These are phyloP conservation scores for Spilogale gracilis DNA, from an alignment of 2,113 vertebrate genomes.

Conservation along the genomic window DNA sequence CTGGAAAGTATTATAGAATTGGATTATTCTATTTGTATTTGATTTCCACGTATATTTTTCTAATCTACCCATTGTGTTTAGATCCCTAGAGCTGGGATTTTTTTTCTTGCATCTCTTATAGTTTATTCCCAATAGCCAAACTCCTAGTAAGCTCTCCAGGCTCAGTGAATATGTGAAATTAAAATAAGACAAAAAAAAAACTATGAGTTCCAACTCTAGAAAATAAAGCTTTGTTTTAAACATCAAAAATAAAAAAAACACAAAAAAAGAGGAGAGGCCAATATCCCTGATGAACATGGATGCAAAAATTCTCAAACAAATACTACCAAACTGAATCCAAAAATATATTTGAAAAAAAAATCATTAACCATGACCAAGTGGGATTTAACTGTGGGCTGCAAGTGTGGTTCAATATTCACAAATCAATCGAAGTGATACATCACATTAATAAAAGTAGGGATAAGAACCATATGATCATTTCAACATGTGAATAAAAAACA, in stretches of 20 bases:
- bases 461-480: not conserved
- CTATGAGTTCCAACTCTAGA: not conserved
- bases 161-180: not conserved
- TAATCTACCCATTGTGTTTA: slow-evolving; percentile 17
- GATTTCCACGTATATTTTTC: slow-evolving; percentile 56
- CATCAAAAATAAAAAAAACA: not conserved
- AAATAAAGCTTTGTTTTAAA: slow-evolving; percentile 28
- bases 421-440: not conserved
- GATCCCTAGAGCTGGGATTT: not conserved
- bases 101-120: not conserved
- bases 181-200: not conserved
- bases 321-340: too few relatives aligned
- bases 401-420: not conserved
- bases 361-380: too few relatives aligned
- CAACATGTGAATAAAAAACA: too few relatives aligned
- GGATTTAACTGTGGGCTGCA: not conserved
- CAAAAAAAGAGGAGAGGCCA: too few relatives aligned
- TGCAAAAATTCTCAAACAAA: too few relatives aligned
- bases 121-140: not conserved
- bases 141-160: not conserved
- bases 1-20: not conserved
- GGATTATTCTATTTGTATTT: slow-evolving; percentile 24
- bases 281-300: too few relatives aligned
- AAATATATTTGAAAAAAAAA: too few relatives aligned
- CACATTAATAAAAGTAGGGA: not conserved